Conservation (phyloP, 2,888 invertebrate species). For the Phalera bucephala region DNA sequence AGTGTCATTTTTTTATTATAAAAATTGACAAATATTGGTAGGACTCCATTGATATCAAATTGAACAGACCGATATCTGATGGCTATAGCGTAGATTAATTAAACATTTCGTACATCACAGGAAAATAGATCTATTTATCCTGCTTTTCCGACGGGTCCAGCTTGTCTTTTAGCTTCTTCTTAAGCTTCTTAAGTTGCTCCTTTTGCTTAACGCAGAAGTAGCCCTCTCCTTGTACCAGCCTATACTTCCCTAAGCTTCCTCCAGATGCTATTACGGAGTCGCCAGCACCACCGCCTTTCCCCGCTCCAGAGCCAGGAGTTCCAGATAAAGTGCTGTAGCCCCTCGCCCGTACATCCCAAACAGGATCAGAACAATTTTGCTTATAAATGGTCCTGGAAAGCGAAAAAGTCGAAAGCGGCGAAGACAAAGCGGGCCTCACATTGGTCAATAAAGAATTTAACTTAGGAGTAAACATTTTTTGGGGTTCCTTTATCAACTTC, state of each 20-base stretch:
- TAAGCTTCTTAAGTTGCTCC: slow-evolving; percentile 53
- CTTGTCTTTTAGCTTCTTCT: slow-evolving; percentile 41
- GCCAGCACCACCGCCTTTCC: slow-evolving; percentile 57
- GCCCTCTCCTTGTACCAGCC: slow-evolving; percentile 58
- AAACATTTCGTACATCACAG: too few species aligned
- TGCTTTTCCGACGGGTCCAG: slow-evolving; percentile 7
- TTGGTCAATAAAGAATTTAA: background rate
- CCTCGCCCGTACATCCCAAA: slow-evolving; percentile 5
- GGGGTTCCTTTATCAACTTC: background rate
- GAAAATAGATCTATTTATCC: slow-evolving; percentile 9
- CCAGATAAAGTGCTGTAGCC: slow-evolving; percentile 20
- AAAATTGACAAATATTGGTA: too few species aligned
- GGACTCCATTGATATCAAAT: too few species aligned
- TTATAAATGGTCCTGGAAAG: background rate
- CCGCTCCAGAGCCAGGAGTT: slow-evolving; percentile 50
- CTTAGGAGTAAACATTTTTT: background rate
- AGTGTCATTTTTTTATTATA: too few species aligned
- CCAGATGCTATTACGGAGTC: slow-evolving; percentile 57
- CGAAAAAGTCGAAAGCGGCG: background rate
- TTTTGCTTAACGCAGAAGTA: slow-evolving; percentile 58
- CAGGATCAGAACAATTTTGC: background rate
- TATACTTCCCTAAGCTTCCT: slow-evolving; percentile 53
- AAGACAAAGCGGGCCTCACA: background rate
- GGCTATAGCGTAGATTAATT: too few species aligned
- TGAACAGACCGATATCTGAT: too few species aligned